Evolutionary conservation across 2,888 invertebrate genomes (phyloP), one percentile per base, ranked within the genome.

Genomic region (Saturnia japonica): DNA sequence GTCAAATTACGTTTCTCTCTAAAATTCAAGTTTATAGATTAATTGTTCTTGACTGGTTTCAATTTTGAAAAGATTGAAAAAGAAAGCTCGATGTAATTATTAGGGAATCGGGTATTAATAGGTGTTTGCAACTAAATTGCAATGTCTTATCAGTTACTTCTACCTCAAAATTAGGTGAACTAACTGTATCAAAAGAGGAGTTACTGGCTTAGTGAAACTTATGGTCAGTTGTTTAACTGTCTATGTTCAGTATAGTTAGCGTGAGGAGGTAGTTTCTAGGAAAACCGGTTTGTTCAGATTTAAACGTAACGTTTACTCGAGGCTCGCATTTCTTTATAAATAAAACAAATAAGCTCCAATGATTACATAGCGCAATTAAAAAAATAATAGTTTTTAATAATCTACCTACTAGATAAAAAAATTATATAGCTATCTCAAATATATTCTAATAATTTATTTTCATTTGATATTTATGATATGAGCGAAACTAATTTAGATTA

Each of bases 331-430:
- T 62, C 62, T 62, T 28, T 34, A 62, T 57, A 40, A 64, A 64
- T 64, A 1, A 9, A 19, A 64, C 11, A 40, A 64, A 40, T 19
- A 40, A 64, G 0, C 40, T 40, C 40, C 64, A 40, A 40, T 40
- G 19, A 64, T 64, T 64, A 40, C 64, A 64, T 64, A 34, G 64
- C 64, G 40, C 64, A 64, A 64, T 64, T 64, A 64, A 34, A 62
- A n/a, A 34, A 16, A 4, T 28, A 34, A 40, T 64, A 40, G 40
- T 40, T 64, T 34, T 22, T 64, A 60, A 14, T 28, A 28, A 28
- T 60, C 28, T 25, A 6, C 28, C 28, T 60, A 60, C 57, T 54
- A 54, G 25, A 60, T 28, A 28, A 12, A 28, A 60, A 54, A n/a
- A 9, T 51, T 54, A 19, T 47, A 47, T 19, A 7, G 47, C n/a